These are phyloP conservation scores for Liparis tanakae DNA, from an alignment of 2,797 vertebrate genomes.

Conservation along the genomic window DNA sequence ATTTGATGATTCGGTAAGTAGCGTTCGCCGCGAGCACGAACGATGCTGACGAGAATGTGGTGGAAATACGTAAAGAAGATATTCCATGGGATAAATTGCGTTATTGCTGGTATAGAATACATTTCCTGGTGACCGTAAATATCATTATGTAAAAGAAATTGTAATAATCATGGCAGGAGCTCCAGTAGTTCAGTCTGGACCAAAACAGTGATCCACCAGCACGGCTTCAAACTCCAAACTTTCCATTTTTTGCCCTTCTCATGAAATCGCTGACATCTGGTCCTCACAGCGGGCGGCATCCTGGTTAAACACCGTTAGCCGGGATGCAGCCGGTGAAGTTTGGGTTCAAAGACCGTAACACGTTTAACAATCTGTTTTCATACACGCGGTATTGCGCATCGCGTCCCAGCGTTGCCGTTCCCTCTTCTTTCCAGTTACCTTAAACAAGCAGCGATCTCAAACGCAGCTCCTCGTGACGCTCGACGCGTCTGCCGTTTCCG, in stretches of 20 bases:
- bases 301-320: constrained; percentile 25
- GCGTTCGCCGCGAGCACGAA: not conserved
- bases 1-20: not conserved
- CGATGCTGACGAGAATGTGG: not conserved
- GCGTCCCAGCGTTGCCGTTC: constrained; percentile 7
- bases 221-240: no score
- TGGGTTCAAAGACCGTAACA: constrained; percentile 27
- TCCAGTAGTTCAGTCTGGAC: not conserved
- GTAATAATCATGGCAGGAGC: not conserved
- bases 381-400: constrained; percentile 9
- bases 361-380: constrained; percentile 33
- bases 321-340: constrained; percentile 31
- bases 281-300: constrained; percentile 35
- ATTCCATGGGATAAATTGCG: not conserved
- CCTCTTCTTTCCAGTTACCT: not conserved
- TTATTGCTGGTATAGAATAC: not conserved
- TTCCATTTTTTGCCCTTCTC: no score
- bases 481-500: not conserved
- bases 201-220: not conserved
- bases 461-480: not conserved
- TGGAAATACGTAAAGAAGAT: not conserved
- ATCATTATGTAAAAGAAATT: no score
- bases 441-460: not conserved
- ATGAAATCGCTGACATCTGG: constrained; percentile 30
- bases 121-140: not conserved